Evolutionary conservation across 2,113 vertebrate genomes (phyloP).

Genomic region (Daphoenositta chrysoptera): DNA sequence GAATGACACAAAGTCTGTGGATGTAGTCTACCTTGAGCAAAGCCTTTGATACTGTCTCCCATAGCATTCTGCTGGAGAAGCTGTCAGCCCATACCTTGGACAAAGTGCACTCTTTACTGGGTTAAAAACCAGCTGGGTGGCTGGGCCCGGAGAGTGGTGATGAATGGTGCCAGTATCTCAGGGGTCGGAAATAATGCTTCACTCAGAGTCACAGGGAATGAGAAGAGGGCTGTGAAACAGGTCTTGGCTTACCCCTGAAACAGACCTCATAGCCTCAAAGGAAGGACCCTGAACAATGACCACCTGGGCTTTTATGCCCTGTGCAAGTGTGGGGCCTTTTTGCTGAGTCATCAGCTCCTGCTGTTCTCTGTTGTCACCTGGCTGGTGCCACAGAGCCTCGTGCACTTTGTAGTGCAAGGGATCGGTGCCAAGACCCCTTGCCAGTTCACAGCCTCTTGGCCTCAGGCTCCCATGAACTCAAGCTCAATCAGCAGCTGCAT

Average conservation of each 20-base stretch:
- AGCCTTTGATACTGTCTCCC: neutral
- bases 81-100: neutral
- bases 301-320: neutral
- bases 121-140: neutral
- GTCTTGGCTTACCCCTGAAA: neutral
- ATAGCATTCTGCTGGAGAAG: neutral
- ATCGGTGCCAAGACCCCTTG: too few relatives aligned
- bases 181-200: neutral
- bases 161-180: neutral
- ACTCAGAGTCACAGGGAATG: neutral
- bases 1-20: neutral
- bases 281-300: neutral
- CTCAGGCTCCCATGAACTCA: accelerated
- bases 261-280: neutral
- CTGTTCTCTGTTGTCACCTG: neutral
- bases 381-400: neutral
- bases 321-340: neutral
- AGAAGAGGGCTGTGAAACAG: neutral
- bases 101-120: neutral
- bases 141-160: neutral
- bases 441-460: neutral
- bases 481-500: neutral
- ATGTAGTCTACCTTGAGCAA: neutral
- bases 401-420: neutral
- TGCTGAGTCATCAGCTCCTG: neutral